These are phyloP conservation scores for Acomys russatus DNA, from an alignment of 2,797 vertebrate species.

Conservation along the genomic window DNA sequence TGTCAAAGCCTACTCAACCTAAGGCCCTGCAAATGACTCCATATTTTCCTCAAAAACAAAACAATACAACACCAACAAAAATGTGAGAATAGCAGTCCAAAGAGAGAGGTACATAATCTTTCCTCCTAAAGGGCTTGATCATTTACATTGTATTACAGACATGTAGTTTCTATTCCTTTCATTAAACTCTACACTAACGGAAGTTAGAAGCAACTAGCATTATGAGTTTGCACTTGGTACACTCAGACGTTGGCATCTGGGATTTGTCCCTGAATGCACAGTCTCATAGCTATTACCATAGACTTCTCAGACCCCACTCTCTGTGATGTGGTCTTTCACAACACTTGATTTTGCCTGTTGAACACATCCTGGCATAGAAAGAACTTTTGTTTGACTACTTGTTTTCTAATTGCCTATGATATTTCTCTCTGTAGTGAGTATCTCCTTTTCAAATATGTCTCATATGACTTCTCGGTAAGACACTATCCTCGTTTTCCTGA, in stretches of 20 bases:
- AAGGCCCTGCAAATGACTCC: neutral
- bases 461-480: neutral
- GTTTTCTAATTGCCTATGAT: neutral
- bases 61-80: neutral
- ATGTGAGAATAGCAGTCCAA: neutral
- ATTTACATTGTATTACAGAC: neutral
- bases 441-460: neutral
- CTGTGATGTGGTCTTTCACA: neutral
- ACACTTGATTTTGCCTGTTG: neutral
- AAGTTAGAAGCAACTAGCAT: neutral
- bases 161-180: neutral
- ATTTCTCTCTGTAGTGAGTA: neutral
- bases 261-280: neutral
- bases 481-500: neutral
- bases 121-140: neutral
- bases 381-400: neutral
- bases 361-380: neutral
- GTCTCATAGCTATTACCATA: neutral
- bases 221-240: neutral
- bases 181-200: neutral
- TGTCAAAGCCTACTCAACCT: neutral
- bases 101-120: neutral
- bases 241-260: neutral
- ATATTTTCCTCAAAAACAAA: neutral
- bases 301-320: neutral